Percentiles rank a stretch among this genome's conserved stretches.
These are phyloP conservation scores for Bicyclus anynana DNA, from an alignment of 1,140 invertebrate genomes.

Conservation along the genomic window DNA sequence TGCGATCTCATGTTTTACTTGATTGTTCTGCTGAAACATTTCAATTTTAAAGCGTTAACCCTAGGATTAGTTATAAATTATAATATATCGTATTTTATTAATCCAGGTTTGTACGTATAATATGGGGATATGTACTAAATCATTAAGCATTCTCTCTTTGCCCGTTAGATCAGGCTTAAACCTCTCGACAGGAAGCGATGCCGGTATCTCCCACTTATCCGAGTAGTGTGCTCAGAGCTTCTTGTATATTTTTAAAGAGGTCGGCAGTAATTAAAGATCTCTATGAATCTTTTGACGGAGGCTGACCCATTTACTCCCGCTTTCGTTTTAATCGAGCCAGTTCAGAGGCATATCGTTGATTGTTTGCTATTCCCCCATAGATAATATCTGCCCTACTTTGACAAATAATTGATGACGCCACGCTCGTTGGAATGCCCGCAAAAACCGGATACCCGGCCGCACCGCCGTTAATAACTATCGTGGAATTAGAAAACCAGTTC, in stretches of 20 bases:
- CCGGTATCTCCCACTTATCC: too few relatives aligned
- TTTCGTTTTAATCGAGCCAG: conserved; percentile 10
- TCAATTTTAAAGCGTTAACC: too few relatives aligned
- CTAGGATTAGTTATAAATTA: too few relatives aligned
- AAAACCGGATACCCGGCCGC: conserved; percentile 58
- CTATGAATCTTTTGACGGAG: conserved; percentile 13
- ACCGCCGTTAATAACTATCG: conserved; percentile 54
- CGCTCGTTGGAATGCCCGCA: conserved; percentile 48
- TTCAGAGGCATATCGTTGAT: conserved; percentile 13
- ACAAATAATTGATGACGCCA: conserved; percentile 60
- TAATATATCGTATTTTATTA: too few relatives aligned
- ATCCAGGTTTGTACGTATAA: too few relatives aligned
- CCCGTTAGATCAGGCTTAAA: too few relatives aligned
- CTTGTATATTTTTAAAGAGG: conserved; percentile 2
- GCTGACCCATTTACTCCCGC: conserved; percentile 21
- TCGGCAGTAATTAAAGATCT: conserved; percentile 6
- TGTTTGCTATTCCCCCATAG: conserved; percentile 30
- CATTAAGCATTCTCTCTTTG: too few relatives aligned
- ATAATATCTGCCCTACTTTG: conserved; percentile 36
- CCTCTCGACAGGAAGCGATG: too few relatives aligned
- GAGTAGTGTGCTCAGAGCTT: too few relatives aligned
- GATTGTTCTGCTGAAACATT: too few relatives aligned
- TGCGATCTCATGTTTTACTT: too few relatives aligned
- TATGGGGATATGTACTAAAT: too few relatives aligned
- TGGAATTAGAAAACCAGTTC: conserved; percentile 62